Conservation (phyloP, 92 coral and sea anemone genomes). For the Porites cylindrica region DNA sequence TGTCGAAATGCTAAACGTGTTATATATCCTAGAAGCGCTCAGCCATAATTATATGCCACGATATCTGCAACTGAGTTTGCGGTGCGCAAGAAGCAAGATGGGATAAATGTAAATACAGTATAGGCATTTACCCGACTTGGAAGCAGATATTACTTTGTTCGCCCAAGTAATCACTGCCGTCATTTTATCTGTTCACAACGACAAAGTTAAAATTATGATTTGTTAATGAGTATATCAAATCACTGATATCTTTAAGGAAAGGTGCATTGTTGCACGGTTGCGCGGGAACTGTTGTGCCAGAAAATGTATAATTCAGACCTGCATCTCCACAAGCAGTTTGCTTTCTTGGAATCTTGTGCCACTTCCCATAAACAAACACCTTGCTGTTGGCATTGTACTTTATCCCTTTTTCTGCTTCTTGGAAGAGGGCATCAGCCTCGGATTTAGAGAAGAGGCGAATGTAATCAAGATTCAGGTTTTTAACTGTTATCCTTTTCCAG, state of each 20-base stretch:
- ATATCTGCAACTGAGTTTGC: too few relatives aligned
- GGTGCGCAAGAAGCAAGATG: too few relatives aligned
- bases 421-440: conserved; percentile 73
- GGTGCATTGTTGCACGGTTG: conserved; percentile 79
- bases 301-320: conserved; percentile 80
- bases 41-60: too few relatives aligned
- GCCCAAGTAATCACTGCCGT: conserved; percentile 88
- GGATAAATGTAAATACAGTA: too few relatives aligned
- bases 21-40: too few relatives aligned
- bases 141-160: conserved; percentile 46
- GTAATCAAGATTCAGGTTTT: conserved; percentile 78
- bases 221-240: conserved; percentile 52
- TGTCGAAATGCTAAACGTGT: too few relatives aligned
- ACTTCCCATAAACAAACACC: conserved; percentile 79
- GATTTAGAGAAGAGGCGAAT: conserved; percentile 65
- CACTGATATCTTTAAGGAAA: conserved; percentile 61
- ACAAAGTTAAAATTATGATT: conserved; percentile 84
- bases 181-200: conserved; percentile 88
- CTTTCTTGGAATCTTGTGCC: conserved; percentile 79
- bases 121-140: too few relatives aligned
- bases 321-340: conserved; percentile 84
- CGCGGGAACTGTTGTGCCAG: conserved; percentile 80
- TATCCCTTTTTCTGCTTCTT: conserved; percentile 75
- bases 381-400: conserved; percentile 67
- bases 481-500: conserved; percentile 75